These are phyloP conservation scores for Acanthosepion esculentum DNA, from an alignment of 2,888 invertebrate species.

Conservation along the genomic window DNA sequence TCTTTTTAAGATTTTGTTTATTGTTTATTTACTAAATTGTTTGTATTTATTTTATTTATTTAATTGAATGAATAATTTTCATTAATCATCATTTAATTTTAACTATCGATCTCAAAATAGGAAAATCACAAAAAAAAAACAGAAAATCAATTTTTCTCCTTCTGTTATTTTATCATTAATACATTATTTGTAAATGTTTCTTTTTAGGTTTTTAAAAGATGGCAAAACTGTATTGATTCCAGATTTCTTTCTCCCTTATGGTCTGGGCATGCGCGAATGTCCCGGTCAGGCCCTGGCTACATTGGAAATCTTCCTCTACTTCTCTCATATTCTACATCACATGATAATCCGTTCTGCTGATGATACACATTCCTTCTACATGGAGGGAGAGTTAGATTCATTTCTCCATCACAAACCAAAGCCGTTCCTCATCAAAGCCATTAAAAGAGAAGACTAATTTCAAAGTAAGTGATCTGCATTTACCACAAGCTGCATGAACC, in stretches of 20 bases:
- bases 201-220: conserved; percentile 61
- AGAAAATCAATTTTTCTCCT: neutral
- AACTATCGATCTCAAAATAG: too few relatives aligned
- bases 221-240: conserved; percentile 60
- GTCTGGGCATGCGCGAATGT: conserved; percentile 62
- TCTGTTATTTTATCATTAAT: neutral
- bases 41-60: neutral
- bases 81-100: too few relatives aligned
- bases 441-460: conserved; percentile 52
- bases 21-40: neutral
- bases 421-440: conserved; percentile 55
- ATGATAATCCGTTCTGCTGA: conserved; percentile 54
- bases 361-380: conserved; percentile 50
- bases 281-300: conserved; percentile 65
- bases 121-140: neutral
- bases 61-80: too few relatives aligned
- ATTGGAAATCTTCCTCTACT: conserved; percentile 64
- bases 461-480: neutral
- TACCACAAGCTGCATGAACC: neutral
- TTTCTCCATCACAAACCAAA: conserved; percentile 57
- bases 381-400: conserved; percentile 60
- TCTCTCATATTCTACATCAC: conserved; percentile 63
- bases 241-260: conserved; percentile 65
- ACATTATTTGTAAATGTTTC: neutral
- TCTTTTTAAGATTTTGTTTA: too few relatives aligned